Evolutionary conservation across 2,888 invertebrate species (phyloP).

Genomic region (Cephus rjabovi): DNA sequence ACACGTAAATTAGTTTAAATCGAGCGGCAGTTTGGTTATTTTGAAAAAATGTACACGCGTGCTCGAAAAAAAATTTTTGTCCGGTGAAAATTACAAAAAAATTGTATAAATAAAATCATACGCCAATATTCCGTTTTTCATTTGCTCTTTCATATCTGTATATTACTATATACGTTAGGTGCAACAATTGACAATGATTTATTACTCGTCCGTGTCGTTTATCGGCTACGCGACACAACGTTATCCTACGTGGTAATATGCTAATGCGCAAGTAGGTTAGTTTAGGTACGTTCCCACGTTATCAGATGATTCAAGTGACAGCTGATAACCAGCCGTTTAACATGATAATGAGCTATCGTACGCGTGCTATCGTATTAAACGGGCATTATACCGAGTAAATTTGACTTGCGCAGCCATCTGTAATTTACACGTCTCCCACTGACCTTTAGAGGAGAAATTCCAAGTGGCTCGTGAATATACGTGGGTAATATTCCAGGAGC

Average conservation of each 20-base stretch:
- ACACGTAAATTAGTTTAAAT: background rate
- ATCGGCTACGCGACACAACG: background rate
- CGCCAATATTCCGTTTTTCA: no score
- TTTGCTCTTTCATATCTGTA: no score
- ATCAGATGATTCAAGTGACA: slow-evolving; percentile 43
- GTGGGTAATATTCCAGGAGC: background rate
- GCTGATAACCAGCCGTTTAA: slow-evolving; percentile 32
- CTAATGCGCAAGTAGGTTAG: slow-evolving; percentile 47
- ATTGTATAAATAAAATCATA: no score
- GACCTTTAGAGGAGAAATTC: background rate
- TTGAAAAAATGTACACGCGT: background rate
- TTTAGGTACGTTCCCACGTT: slow-evolving; percentile 40
- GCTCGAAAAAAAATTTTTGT: background rate
- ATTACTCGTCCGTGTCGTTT: background rate
- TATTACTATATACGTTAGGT: background rate
- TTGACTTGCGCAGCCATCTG: background rate
- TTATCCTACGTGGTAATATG: slow-evolving; percentile 44
- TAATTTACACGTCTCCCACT: background rate
- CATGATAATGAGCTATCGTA: slow-evolving; percentile 15
- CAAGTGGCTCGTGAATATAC: background rate
- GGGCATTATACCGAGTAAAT: slow-evolving; percentile 5
- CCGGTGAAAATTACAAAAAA: background rate
- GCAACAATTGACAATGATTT: background rate
- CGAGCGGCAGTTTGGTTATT: background rate
- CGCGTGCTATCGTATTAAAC: background rate